A percentile compares a stretch with the other conserved stretches of the same genome.
Conservation (phyloP, 2,888 invertebrate species). For the Melinaea marsaeus region DNA sequence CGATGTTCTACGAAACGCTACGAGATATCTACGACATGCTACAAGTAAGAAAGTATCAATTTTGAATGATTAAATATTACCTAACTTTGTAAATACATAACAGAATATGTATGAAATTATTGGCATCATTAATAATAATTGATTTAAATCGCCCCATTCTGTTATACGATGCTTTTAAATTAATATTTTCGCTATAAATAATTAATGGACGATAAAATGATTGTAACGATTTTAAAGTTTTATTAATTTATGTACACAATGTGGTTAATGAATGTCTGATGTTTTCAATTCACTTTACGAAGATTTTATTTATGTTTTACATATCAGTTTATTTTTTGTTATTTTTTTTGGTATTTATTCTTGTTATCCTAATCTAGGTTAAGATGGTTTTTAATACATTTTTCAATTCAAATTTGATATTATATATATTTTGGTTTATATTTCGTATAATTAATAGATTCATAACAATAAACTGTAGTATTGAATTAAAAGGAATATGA, state of each 20-base stretch:
- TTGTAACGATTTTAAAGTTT: conserved; percentile 4
- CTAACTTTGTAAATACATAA: too few relatives aligned
- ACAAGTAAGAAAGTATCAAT: neutral
- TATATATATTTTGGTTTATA: too few relatives aligned
- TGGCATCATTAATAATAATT: conserved; percentile 24
- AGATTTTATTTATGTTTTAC: neutral
- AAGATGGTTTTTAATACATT: too few relatives aligned
- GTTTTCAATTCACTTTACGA: neutral
- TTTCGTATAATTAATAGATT: too few relatives aligned
- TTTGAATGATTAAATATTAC: neutral
- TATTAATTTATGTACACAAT: conserved; percentile 3
- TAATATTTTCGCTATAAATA: conserved; percentile 6
- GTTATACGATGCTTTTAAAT: conserved; percentile 10
- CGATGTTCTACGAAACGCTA: neutral
- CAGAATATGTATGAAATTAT: conserved; percentile 5
- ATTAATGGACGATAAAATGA: conserved; percentile 5
- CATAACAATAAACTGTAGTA: too few relatives aligned
- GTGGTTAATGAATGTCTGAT: neutral
- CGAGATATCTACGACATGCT: neutral
- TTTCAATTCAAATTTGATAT: too few relatives aligned
- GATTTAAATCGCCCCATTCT: conserved; percentile 22
- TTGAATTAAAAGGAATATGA: too few relatives aligned
- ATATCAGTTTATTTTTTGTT: neutral
- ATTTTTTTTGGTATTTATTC: neutral
- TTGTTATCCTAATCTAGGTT: too few relatives aligned